Conservation (phyloP, 2,888 invertebrate genomes). For the Ischnus inquisitorius region DNA sequence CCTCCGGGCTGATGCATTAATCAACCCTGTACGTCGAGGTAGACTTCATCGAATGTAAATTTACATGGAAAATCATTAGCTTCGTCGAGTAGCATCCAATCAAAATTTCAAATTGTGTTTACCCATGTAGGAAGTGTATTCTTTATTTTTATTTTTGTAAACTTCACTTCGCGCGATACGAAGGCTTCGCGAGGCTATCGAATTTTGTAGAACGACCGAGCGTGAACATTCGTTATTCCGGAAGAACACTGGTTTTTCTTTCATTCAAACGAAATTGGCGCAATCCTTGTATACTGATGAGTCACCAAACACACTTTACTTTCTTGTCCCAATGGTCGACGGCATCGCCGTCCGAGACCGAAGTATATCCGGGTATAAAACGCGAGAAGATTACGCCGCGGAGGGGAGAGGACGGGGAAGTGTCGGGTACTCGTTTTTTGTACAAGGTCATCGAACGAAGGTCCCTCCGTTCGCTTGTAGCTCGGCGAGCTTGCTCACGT, state of each 20-base stretch:
- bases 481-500: slow-evolving; percentile 29
- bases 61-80: neutral
- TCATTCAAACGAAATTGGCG: neutral
- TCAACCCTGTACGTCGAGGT: neutral
- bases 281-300: slow-evolving; percentile 26
- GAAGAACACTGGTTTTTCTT: neutral
- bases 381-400: neutral
- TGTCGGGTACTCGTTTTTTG: slow-evolving; percentile 26
- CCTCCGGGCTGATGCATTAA: slow-evolving; percentile 8
- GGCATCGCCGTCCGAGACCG: slow-evolving; percentile 6
- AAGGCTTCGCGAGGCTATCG: neutral
- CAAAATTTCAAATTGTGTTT: too few relatives aligned
- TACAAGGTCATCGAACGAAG: slow-evolving; percentile 54
- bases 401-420: neutral
- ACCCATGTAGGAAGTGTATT: neutral
- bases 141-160: neutral
- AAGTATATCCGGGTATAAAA: slow-evolving; percentile 43
- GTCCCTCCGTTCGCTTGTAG: slow-evolving; percentile 27
- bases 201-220: neutral
- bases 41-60: neutral
- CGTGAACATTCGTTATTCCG: neutral
- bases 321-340: slow-evolving; percentile 3
- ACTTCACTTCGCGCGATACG: neutral
- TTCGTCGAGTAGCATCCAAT: neutral
- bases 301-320: slow-evolving; percentile 21